Percentiles rank a stretch among this genome's conserved stretches.
Evolutionary conservation across 2,797 vertebrate species (phyloP).

Genomic region (Ambastaia sidthimunki): DNA sequence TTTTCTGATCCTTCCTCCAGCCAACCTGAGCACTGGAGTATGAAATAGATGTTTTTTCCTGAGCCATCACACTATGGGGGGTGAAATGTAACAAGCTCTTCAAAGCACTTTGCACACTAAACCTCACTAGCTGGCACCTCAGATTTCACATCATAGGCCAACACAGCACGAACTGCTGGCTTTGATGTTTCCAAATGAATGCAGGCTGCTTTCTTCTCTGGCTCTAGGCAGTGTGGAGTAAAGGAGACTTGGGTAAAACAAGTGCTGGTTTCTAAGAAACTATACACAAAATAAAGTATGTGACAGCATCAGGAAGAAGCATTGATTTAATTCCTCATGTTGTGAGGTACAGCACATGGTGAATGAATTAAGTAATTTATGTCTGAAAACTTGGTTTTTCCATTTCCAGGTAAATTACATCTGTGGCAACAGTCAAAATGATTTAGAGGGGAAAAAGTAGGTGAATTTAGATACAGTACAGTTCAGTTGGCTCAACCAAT

Average conservation of each 20-base stretch:
- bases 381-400: too few relatives aligned
- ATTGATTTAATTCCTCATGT: background rate
- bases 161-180: background rate
- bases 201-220: conserved; percentile 5
- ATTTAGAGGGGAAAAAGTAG: too few relatives aligned
- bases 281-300: background rate
- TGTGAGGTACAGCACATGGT: background rate
- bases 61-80: too few relatives aligned
- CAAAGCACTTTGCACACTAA: background rate
- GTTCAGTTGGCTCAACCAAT: too few relatives aligned
- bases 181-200: conserved; percentile 36
- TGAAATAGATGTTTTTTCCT: background rate
- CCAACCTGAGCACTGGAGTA: background rate
- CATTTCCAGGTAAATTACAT: too few relatives aligned
- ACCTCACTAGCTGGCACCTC: conserved; percentile 51
- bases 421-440: too few relatives aligned
- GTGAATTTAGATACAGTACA: too few relatives aligned
- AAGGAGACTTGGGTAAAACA: background rate
- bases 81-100: too few relatives aligned
- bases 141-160: conserved; percentile 47
- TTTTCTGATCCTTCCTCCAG: too few relatives aligned
- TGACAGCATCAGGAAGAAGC: background rate
- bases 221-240: background rate
- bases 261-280: background rate
- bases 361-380: background rate